Evolutionary conservation across 1,140 invertebrate species (phyloP).

Genomic region (Thaumatotibia leucotreta): DNA sequence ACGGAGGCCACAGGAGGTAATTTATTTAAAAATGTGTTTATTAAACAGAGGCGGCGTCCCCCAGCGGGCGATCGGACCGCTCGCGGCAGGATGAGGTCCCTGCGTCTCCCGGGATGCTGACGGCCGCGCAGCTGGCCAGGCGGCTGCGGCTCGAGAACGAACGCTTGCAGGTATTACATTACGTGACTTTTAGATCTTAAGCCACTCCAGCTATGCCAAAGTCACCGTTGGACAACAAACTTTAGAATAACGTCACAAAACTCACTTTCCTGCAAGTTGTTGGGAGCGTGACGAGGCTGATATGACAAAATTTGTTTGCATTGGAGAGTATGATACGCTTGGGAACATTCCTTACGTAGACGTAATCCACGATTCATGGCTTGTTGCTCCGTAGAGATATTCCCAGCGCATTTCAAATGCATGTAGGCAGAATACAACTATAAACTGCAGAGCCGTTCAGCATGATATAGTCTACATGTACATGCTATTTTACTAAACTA

Average conservation of each 20-base stretch:
- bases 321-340: not conserved
- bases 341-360: not conserved
- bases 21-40: constrained; percentile 20
- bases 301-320: not conserved
- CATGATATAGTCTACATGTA: too few species aligned
- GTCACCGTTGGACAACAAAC: not conserved
- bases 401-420: not conserved
- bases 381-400: not conserved
- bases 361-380: not conserved
- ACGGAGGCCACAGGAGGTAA: not conserved
- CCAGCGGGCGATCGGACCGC: constrained; percentile 59
- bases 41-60: constrained; percentile 53
- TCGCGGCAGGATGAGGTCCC: constrained; percentile 61
- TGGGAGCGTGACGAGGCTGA: not conserved
- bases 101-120: constrained; percentile 69
- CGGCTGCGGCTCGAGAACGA: constrained; percentile 81
- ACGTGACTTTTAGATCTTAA: constrained; percentile 14
- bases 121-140: constrained; percentile 69
- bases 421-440: too few species aligned
- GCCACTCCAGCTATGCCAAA: not conserved
- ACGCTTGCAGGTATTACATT: constrained; percentile 70
- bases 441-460: too few species aligned
- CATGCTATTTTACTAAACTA: too few species aligned
- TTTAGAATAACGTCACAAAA: not conserved
- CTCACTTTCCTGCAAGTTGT: not conserved